phyloP scores from a whole-genome alignment of 2,888 invertebrate species.

The Mactromeris polynyma region DNA sequence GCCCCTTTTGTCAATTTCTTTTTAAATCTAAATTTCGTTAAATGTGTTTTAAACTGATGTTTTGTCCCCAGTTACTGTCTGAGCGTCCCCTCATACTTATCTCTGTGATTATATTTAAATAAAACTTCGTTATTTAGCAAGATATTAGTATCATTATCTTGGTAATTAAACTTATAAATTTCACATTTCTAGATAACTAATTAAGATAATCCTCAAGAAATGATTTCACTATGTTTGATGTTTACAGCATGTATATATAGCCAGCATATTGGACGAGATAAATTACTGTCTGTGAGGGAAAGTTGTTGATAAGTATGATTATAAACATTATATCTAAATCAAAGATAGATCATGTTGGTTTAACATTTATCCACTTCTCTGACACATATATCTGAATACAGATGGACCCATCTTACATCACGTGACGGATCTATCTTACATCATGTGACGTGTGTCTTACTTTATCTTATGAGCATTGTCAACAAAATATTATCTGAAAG shows the following conservation, averaged over 20 bases:
- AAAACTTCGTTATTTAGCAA: neutral
- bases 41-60: too few species aligned
- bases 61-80: too few species aligned
- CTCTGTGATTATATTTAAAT: neutral
- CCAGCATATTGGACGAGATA: neutral
- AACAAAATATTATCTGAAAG: neutral
- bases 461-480: neutral
- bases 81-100: too few species aligned
- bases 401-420: neutral
- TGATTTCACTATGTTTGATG: neutral
- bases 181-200: neutral
- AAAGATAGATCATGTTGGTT: constrained; percentile 6
- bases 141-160: neutral
- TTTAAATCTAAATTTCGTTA: too few species aligned
- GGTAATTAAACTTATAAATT: neutral
- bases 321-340: neutral
- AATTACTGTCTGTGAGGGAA: neutral
- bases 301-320: neutral
- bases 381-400: neutral
- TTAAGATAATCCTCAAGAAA: neutral
- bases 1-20: too few species aligned
- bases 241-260: neutral
- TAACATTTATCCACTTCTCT: neutral
- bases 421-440: neutral
- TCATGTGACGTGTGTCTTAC: too few species aligned